Percentiles rank a stretch among this genome's conserved stretches.
Evolutionary conservation across 2,888 invertebrate species (phyloP).

Genomic region (Dichetophora obliterata): DNA sequence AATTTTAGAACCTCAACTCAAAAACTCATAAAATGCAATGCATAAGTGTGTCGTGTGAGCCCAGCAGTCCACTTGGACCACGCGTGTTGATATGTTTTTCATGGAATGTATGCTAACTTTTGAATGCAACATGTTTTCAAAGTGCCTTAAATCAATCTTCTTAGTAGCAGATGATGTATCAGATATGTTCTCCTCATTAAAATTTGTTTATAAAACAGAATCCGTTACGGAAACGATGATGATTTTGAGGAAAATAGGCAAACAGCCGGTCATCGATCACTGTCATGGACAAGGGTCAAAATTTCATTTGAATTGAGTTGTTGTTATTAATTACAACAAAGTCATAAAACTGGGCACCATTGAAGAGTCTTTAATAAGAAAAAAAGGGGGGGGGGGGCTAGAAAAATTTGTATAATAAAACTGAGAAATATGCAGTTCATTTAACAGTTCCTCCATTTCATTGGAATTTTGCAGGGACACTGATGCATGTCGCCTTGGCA

Average conservation of each 20-base stretch:
- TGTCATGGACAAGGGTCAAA: conserved; percentile 17
- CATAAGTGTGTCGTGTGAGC: no score
- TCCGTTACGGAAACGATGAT: not conserved
- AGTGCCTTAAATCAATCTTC: conserved; percentile 4
- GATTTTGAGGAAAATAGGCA: not conserved
- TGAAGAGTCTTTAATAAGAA: not conserved
- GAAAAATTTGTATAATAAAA: not conserved
- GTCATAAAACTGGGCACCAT: not conserved
- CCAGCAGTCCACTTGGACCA: no score
- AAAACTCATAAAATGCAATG: no score
- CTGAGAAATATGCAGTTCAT: not conserved
- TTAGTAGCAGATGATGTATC: not conserved
- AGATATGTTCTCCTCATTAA: not conserved
- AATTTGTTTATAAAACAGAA: not conserved
- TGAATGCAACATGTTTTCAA: conserved; percentile 15
- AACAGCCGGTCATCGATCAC: conserved; percentile 28
- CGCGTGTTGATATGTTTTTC: not conserved
- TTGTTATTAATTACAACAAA: conserved; percentile 12
- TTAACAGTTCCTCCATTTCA: conserved; percentile 14
- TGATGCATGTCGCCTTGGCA: not conserved
- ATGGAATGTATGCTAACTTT: not conserved
- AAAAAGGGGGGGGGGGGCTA: not conserved
- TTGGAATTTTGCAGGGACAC: conserved; percentile 6
- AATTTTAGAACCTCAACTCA: no score
- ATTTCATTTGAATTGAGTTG: conserved; percentile 24